Conservation (phyloP, 2,797 vertebrate genomes). For the Basileuterus tristriatus region DNA sequence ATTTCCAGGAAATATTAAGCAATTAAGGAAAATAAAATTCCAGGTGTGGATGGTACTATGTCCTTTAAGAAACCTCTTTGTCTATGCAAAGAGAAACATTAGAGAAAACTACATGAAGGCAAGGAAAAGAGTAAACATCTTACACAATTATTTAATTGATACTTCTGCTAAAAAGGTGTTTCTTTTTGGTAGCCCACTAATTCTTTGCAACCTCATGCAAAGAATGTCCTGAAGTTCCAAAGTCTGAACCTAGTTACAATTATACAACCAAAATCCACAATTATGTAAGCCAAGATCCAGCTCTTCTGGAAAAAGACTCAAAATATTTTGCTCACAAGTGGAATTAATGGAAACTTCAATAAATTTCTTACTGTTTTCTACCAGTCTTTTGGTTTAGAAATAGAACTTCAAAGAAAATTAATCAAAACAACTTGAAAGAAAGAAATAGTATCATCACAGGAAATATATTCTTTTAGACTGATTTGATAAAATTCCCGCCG, state of each 20-base stretch:
- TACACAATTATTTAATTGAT: not conserved
- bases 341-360: not conserved
- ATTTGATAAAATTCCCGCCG: not conserved
- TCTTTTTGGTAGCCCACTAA: not conserved
- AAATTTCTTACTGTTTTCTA: not conserved
- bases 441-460: not conserved
- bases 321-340: not conserved
- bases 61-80: not conserved
- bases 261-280: not conserved
- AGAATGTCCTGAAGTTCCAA: not conserved
- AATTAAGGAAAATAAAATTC: not conserved
- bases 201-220: not conserved
- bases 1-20: not conserved
- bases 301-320: slow-evolving; percentile 3
- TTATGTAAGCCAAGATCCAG: not conserved
- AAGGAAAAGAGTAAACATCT: not conserved
- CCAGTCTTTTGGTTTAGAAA: not conserved
- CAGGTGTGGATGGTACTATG: not conserved
- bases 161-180: not conserved
- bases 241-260: not conserved
- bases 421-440: not conserved
- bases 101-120: not conserved
- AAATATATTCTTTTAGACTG: not conserved
- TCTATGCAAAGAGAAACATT: not conserved
- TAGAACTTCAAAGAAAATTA: not conserved